These are phyloP conservation scores for Bombyx mandarina DNA, from an alignment of 1,140 invertebrate genomes.

Conservation along the genomic window DNA sequence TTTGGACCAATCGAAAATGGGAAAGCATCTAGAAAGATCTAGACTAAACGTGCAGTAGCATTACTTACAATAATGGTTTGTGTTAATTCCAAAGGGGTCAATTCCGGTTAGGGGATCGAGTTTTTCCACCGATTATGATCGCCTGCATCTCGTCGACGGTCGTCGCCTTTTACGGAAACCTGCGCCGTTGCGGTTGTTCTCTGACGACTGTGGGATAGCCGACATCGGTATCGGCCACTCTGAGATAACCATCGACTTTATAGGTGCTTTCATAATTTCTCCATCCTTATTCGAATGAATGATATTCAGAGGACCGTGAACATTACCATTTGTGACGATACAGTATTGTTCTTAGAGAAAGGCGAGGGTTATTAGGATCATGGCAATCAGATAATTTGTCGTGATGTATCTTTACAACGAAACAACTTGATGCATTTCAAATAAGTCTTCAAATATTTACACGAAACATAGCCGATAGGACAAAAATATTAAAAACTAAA, in stretches of 20 bases:
- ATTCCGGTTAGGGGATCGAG: constrained; percentile 53
- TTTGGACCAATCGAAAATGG: constrained; percentile 3
- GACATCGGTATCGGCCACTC: constrained; percentile 34
- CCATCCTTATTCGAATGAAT: constrained; percentile 28
- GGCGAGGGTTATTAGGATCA: no score
- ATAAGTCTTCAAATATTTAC: background rate
- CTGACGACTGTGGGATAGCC: constrained; percentile 65
- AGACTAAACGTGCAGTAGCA: constrained; percentile 4
- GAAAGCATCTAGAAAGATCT: constrained; percentile 4
- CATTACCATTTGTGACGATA: constrained; percentile 1
- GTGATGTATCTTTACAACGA: background rate
- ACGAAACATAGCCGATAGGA: background rate
- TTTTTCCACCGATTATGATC: constrained; percentile 62
- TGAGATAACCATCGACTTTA: constrained; percentile 46
- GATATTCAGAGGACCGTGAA: constrained; percentile 10
- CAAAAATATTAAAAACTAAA: background rate
- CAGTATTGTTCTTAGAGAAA: background rate
- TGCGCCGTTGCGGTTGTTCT: constrained; percentile 37
- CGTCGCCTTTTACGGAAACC: constrained; percentile 58
- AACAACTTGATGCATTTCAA: background rate
- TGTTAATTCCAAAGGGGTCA: constrained; percentile 40
- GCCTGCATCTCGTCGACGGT: constrained; percentile 37
- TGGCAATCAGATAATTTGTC: no score
- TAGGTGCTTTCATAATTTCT: constrained; percentile 50
- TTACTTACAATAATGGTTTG: constrained; percentile 16